Base-by-base conservation (phyloP, 2,888 invertebrate species). In the Gymnoscelis rufifasciata region DNA sequence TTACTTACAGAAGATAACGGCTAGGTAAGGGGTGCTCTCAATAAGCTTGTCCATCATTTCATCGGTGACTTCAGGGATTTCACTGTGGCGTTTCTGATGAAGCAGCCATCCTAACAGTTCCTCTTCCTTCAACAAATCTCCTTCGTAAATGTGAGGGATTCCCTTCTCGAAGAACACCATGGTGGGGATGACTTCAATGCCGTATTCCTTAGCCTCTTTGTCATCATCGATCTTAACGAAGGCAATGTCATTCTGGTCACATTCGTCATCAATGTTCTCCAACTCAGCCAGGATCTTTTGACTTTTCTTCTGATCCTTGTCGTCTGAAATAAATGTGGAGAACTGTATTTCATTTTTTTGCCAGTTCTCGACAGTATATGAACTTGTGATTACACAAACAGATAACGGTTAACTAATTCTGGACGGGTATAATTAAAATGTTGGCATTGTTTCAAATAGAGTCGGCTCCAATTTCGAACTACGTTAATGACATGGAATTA, bases 251-350 rank as follows among this genome's bases (percentile, higher is more conserved):
- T 97, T 95, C 70, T 95, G 94, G 76, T 97, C 97, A 79, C 96
- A 96, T 74, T 97, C 97, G 69, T 97, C 97, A 71, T 97, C 97
- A 63, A 97, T 97, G 72, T 96, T 96, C 82, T 97, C 97, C 65
- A 97, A 82, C 78, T 96, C 96, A 41, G 89, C 83, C 54, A 97
- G 88, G 47, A 96, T 90, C 78, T 95, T 95, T 76, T 95, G 94
- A 74, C 95, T 95, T 79, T 95, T 95, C 87, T 95, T 96, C 74
- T 96, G 95, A 63, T 95, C 94, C 80, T 94, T 96, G 80, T 96
- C 95, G 88, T 97, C 96, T 96, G 83, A 59, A 88, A 83, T 70
- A 60, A 72, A 73, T 68, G 68, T 67, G 66, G 74, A 78, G 67
- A 73, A 81, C 86, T 86, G 81, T 83, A 84, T 83, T 80, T 84